phyloP scores from a whole-genome alignment of 2,888 invertebrate species.

The Dascillus cervinus region DNA sequence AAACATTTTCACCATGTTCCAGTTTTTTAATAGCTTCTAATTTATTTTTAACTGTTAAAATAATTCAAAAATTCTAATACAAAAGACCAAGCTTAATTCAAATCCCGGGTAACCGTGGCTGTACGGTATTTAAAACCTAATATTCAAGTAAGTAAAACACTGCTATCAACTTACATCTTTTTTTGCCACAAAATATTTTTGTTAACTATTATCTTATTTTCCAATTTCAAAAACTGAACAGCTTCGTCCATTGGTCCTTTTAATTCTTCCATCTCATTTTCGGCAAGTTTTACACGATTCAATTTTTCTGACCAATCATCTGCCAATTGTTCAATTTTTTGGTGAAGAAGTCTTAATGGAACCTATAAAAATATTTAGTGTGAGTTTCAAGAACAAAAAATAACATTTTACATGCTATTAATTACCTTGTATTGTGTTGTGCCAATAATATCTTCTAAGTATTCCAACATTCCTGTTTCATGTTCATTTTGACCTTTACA shows the following conservation, averaged over 20 bases:
- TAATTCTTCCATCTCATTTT: slow-evolving; percentile 71
- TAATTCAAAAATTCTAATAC: too few species aligned
- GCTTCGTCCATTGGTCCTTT: slow-evolving; percentile 74
- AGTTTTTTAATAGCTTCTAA: too few species aligned
- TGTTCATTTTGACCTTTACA: slow-evolving; percentile 78
- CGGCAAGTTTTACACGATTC: slow-evolving; percentile 74
- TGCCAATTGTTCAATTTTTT: slow-evolving; percentile 64
- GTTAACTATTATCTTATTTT: slow-evolving; percentile 65
- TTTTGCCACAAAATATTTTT: slow-evolving; percentile 68
- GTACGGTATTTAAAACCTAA: too few species aligned
- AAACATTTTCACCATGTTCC: too few species aligned
- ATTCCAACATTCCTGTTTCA: slow-evolving; percentile 96
- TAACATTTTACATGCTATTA: slow-evolving; percentile 1
- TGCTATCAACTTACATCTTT: slow-evolving; percentile 53
- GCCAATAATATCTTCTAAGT: slow-evolving; percentile 96
- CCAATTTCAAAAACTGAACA: slow-evolving; percentile 65
- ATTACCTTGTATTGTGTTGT: slow-evolving; percentile 69
- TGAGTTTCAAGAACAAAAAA: slow-evolving; percentile 53
- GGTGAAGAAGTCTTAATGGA: slow-evolving; percentile 58
- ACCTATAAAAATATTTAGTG: slow-evolving; percentile 51
- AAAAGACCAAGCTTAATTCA: too few species aligned
- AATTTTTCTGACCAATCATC: slow-evolving; percentile 73
- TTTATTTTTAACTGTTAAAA: too few species aligned
- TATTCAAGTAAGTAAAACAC: too few species aligned
- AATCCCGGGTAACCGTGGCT: too few species aligned